phyloP scores from a whole-genome alignment of 2,113 vertebrate genomes.

The Pholis gunnellus region DNA sequence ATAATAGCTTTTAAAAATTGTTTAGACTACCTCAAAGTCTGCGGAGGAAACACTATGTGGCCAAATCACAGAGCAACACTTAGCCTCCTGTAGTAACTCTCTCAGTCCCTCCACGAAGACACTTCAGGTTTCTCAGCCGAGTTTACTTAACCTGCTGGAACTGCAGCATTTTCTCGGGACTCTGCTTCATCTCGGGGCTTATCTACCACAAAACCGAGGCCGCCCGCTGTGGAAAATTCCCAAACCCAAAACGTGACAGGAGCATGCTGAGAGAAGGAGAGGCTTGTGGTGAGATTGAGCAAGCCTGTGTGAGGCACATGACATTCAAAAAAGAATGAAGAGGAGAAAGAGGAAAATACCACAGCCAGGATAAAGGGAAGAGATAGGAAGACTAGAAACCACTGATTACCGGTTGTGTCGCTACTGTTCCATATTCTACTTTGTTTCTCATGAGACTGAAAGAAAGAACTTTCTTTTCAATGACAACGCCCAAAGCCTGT shows the following conservation, averaged over 20 bases:
- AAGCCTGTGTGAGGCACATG: slow-evolving; percentile 28
- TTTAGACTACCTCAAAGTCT: no score
- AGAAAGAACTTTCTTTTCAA: not conserved
- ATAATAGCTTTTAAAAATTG: not conserved
- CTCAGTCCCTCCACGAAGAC: slow-evolving; percentile 7
- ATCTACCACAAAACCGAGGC: slow-evolving; percentile 51
- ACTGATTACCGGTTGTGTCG: slow-evolving; percentile 15
- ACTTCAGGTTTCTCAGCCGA: slow-evolving; percentile 26
- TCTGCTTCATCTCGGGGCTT: slow-evolving; percentile 57
- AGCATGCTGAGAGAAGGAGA: slow-evolving; percentile 8
- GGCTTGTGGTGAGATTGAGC: slow-evolving; percentile 12
- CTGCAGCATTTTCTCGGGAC: slow-evolving; percentile 72
- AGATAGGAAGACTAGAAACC: slow-evolving; percentile 9
- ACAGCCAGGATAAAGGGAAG: not conserved
- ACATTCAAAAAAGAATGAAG: slow-evolving; percentile 11
- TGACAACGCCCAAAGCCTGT: not conserved
- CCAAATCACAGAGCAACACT: slow-evolving; percentile 4
- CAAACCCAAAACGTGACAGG: slow-evolving; percentile 41
- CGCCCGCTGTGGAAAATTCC: slow-evolving; percentile 61
- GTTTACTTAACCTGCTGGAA: slow-evolving; percentile 80
- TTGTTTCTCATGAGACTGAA: not conserved
- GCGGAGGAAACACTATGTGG: no score
- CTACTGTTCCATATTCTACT: not conserved
- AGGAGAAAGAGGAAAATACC: not conserved
- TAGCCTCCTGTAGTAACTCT: slow-evolving; percentile 12